phyloP scores from a whole-genome alignment of 92 coral and sea anemone species.

The Epizoanthus ramosus region DNA sequence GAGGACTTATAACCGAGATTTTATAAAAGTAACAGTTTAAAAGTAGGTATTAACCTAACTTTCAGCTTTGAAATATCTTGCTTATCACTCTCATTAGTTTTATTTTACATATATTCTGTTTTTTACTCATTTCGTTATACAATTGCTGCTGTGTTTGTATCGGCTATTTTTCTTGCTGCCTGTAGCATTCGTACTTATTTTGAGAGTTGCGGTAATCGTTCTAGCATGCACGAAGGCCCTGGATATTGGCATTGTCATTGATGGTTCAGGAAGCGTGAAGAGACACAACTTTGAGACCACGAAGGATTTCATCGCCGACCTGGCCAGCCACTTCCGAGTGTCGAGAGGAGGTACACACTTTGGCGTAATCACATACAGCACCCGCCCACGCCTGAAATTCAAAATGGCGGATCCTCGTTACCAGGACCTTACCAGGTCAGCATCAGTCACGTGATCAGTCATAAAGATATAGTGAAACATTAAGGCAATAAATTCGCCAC shows the following conservation, averaged over 20 bases:
- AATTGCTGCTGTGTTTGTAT: too few species aligned
- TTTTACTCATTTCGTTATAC: too few species aligned
- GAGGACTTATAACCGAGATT: too few species aligned
- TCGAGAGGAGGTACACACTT: constrained; percentile 76
- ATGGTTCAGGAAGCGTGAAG: constrained; percentile 80
- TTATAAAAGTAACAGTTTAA: too few species aligned
- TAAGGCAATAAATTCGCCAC: too few species aligned
- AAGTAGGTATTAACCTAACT: too few species aligned
- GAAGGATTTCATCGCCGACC: constrained; percentile 51
- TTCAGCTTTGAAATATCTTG: too few species aligned
- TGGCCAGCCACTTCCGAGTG: constrained; percentile 67
- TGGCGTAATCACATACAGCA: constrained; percentile 72
- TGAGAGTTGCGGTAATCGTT: not conserved
- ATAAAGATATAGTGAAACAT: not conserved
- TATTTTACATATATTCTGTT: too few species aligned
- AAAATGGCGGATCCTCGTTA: constrained; percentile 62
- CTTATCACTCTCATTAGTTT: too few species aligned
- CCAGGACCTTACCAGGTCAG: constrained; percentile 43
- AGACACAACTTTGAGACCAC: constrained; percentile 62
- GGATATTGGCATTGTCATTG: constrained; percentile 76
- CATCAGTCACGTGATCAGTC: not conserved
- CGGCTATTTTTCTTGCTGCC: too few species aligned
- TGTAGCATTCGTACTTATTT: too few species aligned
- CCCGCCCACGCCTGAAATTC: constrained; percentile 50
- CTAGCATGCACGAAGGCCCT: constrained; percentile 78